phyloP scores from a whole-genome alignment of 2,797 vertebrate genomes.

The Schizopygopsis pylzovi region DNA sequence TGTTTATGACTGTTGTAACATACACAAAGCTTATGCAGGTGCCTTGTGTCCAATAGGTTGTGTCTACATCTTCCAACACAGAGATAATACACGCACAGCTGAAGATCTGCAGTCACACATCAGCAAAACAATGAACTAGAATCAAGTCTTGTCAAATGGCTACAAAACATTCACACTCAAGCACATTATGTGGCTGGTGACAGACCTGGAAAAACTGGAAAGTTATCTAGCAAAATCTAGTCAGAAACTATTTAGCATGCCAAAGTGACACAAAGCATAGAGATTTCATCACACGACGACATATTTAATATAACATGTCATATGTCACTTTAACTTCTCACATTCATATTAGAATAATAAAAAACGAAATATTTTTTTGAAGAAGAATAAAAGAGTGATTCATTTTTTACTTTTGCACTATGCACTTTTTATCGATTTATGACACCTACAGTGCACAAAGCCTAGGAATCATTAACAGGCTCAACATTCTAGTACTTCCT shows the following conservation, averaged over 20 bases:
- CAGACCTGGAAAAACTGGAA: slow-evolving; percentile 39
- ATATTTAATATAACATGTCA: neutral
- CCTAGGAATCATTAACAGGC: slow-evolving; percentile 72
- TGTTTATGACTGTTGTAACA: neutral
- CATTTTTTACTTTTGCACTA: neutral
- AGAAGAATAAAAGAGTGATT: neutral
- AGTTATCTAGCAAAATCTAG: neutral
- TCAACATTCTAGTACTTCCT: slow-evolving; percentile 58
- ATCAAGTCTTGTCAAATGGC: neutral
- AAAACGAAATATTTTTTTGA: neutral
- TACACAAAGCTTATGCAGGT: neutral
- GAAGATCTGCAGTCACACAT: neutral
- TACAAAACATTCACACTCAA: slow-evolving; percentile 14
- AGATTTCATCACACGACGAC: neutral
- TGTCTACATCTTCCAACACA: neutral
- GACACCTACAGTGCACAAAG: slow-evolving; percentile 1
- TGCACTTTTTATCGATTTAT: slow-evolving; percentile 20
- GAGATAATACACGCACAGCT: neutral
- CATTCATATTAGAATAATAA: too few relatives aligned
- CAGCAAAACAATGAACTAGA: neutral
- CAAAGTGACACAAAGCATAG: neutral
- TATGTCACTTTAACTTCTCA: too few relatives aligned
- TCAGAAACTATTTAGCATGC: neutral
- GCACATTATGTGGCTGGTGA: neutral
- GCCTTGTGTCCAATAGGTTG: neutral